A percentile compares a stretch with the other conserved stretches of the same genome.
Conservation (phyloP, 2,113 vertebrate genomes). For the Passer montanus region DNA sequence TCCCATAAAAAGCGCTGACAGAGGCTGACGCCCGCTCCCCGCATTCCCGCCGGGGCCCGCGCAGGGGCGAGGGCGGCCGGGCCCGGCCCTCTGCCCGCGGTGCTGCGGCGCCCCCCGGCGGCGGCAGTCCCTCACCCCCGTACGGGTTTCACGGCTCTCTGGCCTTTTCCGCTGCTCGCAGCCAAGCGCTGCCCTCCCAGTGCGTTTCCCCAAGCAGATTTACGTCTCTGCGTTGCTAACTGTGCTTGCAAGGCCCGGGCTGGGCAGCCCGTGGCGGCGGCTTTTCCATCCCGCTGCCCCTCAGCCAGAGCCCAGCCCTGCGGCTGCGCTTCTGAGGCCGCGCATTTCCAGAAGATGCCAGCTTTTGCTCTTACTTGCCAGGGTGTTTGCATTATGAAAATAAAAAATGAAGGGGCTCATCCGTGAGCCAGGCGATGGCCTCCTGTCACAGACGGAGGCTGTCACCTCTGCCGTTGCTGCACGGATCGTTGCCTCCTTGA, state of each 20-base stretch:
- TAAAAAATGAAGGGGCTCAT: neutral
- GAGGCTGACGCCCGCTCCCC: neutral
- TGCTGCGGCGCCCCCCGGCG: neutral
- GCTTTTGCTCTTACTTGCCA: neutral
- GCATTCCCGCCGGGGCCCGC: neutral
- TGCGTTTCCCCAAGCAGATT: neutral
- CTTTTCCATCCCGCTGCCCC: neutral
- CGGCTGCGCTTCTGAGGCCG: neutral
- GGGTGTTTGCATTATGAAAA: neutral
- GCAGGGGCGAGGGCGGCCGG: neutral
- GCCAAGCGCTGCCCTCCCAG: neutral
- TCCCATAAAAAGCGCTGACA: neutral
- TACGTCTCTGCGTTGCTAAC: neutral
- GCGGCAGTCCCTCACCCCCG: fast-evolving
- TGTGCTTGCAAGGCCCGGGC: neutral
- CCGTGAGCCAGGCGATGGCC: fast-evolving
- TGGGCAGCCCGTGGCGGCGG: fast-evolving
- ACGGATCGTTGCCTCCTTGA: fast-evolving
- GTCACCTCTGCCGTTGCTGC: fast-evolving
- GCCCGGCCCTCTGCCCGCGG: neutral
- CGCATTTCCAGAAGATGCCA: neutral
- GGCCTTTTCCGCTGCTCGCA: neutral
- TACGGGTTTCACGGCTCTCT: fast-evolving
- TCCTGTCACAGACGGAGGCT: neutral
- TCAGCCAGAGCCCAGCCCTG: fast-evolving